Base-by-base conservation (phyloP, 2,888 invertebrate species). In the Epistrophe eligans region DNA sequence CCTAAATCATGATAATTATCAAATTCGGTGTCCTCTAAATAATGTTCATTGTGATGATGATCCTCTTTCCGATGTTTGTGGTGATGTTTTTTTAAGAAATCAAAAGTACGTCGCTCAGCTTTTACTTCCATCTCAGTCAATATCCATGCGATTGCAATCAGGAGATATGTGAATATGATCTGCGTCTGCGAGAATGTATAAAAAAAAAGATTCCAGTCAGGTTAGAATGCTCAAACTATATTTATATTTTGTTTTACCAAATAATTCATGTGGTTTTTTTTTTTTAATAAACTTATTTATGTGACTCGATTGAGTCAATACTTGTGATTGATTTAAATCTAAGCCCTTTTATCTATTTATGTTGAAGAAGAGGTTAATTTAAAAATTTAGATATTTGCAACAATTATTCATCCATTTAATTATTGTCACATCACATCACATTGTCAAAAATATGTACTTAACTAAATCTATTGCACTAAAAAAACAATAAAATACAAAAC, bases 101-200 rank as follows among this genome's bases (percentile, higher is more conserved):
- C 87, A 74, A 87, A 87, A n/a, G 83, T 87, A 10, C 87, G 74
- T 1, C 87, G 71, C 7, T 83, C 66, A n/a, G 83, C 77, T 43
- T 58, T 43, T 10, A 9, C 8, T 57, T 76, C 66, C 1, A 45
- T 83, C 24, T 76, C 55, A 15, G 79, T 79, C 24, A 87, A 13
- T 4, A 76, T 50, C 32, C 60, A 79, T 11, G 55, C 35, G 1
- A 79, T 52, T 6, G 60, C 72, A 11, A 76, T 77, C 15, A 83
- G 52, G 15, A 72, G 13, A 15, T 79, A 15, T 32, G 62, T n/a
- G 8, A 87, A 38, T 52, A 77, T n/a, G n/a, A n/a, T n/a, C n/a
- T n/a, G 71, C 24, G 74, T 79, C 87, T 82, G 11, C 1, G 5
- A 4, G 13, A 15, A 2, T 13, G 13, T 8, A 2, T 13, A 8